A percentile compares a stretch with the other conserved stretches of the same genome.
Conservation (phyloP, 2,797 vertebrate genomes). For the Parauchenoglanis ngamensis region DNA sequence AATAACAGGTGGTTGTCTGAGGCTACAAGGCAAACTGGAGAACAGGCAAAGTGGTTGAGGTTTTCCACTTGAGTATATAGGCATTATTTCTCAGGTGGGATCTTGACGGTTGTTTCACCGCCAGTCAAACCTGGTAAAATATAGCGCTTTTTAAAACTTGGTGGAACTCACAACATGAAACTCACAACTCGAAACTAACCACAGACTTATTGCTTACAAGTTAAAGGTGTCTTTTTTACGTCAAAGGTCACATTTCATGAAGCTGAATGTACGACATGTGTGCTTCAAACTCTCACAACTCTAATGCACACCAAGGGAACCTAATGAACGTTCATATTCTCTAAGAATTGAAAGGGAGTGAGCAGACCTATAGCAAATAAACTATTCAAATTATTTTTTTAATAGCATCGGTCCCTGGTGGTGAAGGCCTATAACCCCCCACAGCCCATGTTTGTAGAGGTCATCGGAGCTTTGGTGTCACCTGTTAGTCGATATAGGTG, state of each 20-base stretch:
- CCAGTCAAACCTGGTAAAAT: not conserved
- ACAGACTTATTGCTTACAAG: not conserved
- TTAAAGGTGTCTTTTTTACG: not conserved
- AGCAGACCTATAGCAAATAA: not conserved
- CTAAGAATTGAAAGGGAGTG: not conserved
- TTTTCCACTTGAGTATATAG: conserved; percentile 14
- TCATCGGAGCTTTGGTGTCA: conserved; percentile 36
- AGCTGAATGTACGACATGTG: not conserved
- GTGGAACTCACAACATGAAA: not conserved
- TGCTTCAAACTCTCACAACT: not conserved
- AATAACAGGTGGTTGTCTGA: conserved; percentile 27
- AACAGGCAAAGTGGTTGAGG: not conserved
- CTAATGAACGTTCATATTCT: not conserved
- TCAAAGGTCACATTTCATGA: not conserved
- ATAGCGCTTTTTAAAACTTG: not conserved
- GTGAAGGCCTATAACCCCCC: conserved; percentile 20
- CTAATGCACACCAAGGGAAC: not conserved
- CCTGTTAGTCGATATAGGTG: conserved; percentile 27
- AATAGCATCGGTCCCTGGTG: conserved; percentile 14
- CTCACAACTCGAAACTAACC: not conserved
- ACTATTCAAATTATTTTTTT: not conserved
- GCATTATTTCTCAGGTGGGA: conserved; percentile 22
- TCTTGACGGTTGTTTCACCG: conserved; percentile 7
- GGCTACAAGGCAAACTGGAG: conserved; percentile 14
- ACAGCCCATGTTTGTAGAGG: conserved; percentile 17